Base-by-base conservation (phyloP, 2,888 invertebrate species). In the Dendrolimus pini region DNA sequence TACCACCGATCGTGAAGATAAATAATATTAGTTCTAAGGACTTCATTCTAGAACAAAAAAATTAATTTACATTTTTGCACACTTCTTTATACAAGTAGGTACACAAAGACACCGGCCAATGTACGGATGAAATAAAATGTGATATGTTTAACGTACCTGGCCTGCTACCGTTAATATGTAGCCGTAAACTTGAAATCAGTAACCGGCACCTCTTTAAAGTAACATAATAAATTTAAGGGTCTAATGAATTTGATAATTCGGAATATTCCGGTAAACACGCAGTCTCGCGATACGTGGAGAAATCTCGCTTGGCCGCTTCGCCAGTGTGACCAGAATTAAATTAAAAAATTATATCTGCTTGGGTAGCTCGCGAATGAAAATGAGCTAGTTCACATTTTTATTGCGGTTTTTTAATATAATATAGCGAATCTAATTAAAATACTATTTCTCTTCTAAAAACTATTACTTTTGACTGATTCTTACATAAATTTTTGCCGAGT, bases 211-310 rank as follows among this genome's bases (percentile, higher is more conserved):
- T 54, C 52, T 56, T 62, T 61, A 58, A 56, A 60, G 55, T 58
- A 47, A 47, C 47, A 47, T 47, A 47, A 9, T 47, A 47, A 12
- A 6, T 30, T 30, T 30, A 30, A 30, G 30, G 0, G 30, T 6
- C 3, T 30, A 3, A 30, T 30, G 47, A 47, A 47, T 47, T 10
- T 47, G 47, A 47, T 47, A 10, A 47, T 47, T 9, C 7, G 18
- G 55, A 57, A 53, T 57, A 55, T 41, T 55, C 7, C 61, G 66
- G 67, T 66, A 66, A 72, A 74, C 47, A 47, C 69, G 64, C 68
- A 74, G 72, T 72, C 77, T 73, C 69, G 63, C 75, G 70, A 80
- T 85, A 87, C 87, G 87, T 88, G 87, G 87, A 85, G 80, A 74
- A 78, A 75, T 79, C 65, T 67, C 65, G 80, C 80, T 80, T 75